Evolutionary conservation across 2,113 vertebrate species (phyloP).

Genomic region (Malurus cyaneus): DNA sequence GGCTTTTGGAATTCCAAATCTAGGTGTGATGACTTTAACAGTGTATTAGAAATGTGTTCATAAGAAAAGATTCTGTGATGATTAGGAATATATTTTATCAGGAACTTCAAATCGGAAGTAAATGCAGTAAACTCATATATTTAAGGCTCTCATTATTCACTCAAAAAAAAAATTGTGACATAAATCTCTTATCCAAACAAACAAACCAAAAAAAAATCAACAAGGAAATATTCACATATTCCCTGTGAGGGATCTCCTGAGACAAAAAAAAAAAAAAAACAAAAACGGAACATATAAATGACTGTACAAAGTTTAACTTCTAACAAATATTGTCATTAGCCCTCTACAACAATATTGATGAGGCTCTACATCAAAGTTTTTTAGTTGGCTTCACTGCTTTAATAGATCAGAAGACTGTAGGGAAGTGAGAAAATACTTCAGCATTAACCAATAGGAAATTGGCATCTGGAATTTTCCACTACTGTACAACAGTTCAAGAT

Average conservation of each 20-base stretch:
- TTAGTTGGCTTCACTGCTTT: not conserved
- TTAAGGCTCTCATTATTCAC: not conserved
- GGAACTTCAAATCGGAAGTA: not conserved
- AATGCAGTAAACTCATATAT: not conserved
- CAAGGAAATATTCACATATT: not conserved
- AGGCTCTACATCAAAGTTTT: not conserved
- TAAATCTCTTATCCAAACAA: not conserved
- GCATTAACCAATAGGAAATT: not conserved
- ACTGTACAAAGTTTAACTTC: not conserved
- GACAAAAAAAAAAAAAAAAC: not conserved
- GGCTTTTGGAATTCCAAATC: not conserved
- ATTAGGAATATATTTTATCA: not conserved
- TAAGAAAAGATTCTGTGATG: not conserved
- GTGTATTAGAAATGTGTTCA: not conserved
- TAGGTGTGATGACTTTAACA: not conserved
- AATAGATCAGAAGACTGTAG: not conserved
- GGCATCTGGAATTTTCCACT: not conserved
- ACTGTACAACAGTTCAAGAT: not conserved
- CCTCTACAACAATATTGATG: not conserved
- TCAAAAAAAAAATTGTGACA: not conserved
- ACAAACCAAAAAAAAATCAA: not conserved
- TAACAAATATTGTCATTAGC: not conserved
- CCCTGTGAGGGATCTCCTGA: not conserved
- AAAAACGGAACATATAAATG: not conserved
- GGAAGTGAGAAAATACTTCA: not conserved